These are phyloP conservation scores for Parazoanthus darwini DNA, from an alignment of 92 coral and sea anemone genomes.

Conservation along the genomic window DNA sequence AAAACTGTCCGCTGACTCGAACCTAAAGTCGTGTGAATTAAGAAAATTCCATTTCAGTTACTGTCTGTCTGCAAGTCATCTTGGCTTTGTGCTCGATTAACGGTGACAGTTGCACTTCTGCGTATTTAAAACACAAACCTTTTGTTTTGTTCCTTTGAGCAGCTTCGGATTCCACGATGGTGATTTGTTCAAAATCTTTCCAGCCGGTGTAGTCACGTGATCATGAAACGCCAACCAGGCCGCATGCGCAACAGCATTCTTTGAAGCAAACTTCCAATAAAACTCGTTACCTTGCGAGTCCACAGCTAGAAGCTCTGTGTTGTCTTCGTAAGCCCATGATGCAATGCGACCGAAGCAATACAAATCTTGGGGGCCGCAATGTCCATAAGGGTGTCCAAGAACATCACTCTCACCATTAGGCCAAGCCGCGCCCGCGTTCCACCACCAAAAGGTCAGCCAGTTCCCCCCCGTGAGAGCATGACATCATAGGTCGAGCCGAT, in stretches of 20 bases:
- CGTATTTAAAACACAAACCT: not conserved
- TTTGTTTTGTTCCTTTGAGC: conserved; percentile 61
- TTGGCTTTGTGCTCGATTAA: too few relatives aligned
- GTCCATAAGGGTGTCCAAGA: conserved; percentile 58
- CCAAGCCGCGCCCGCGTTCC: conserved; percentile 72
- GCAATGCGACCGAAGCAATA: conserved; percentile 80
- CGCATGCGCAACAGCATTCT: conserved; percentile 69
- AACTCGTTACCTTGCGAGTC: conserved; percentile 70
- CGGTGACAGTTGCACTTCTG: not conserved
- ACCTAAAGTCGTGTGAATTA: too few relatives aligned
- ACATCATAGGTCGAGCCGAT: conserved; percentile 54
- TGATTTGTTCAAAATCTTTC: conserved; percentile 35
- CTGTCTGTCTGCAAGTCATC: too few relatives aligned
- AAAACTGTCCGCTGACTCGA: too few relatives aligned
- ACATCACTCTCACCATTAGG: conserved; percentile 64
- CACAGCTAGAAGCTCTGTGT: conserved; percentile 71
- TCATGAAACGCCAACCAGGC: conserved; percentile 82
- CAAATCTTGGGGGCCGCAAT: conserved; percentile 61
- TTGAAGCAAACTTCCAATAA: conserved; percentile 66
- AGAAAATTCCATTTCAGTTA: too few relatives aligned
- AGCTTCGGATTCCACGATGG: conserved; percentile 66
- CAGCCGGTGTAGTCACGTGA: conserved; percentile 61
- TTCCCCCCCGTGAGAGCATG: conserved; percentile 71
- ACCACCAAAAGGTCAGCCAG: conserved; percentile 88
- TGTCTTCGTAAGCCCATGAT: conserved; percentile 76